Percentiles rank a stretch among this genome's conserved stretches.
phyloP scores from a whole-genome alignment of 2,797 vertebrate species.

The Poeciliopsis gracilis region DNA sequence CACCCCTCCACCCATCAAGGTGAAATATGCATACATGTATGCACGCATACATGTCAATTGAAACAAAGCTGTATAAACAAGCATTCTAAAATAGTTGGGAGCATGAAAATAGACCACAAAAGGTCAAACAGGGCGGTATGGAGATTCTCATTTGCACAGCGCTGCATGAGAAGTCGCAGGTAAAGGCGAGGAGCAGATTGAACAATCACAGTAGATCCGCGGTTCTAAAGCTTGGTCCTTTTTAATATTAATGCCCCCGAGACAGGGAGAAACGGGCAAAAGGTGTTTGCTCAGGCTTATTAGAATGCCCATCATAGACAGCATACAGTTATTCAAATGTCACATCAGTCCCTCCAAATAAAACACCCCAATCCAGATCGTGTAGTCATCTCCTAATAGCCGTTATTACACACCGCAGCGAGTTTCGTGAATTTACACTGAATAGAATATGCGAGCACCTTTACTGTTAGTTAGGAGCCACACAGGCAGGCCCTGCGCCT shows the following conservation, averaged over 20 bases:
- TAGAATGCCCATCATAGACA: conserved; percentile 77
- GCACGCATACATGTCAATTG: conserved; percentile 65
- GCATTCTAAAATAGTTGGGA: conserved; percentile 75
- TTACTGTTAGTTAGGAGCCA: conserved; percentile 29
- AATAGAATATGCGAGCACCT: conserved; percentile 31
- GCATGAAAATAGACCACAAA: conserved; percentile 73
- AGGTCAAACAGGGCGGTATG: conserved; percentile 75
- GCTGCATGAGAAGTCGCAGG: conserved; percentile 58
- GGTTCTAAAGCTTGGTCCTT: conserved; percentile 71
- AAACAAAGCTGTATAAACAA: conserved; percentile 80
- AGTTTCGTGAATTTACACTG: conserved; percentile 52
- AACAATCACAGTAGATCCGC: conserved; percentile 55
- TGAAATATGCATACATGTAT: conserved; percentile 83
- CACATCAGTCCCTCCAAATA: conserved; percentile 77
- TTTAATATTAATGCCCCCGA: conserved; percentile 79
- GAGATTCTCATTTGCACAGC: conserved; percentile 76
- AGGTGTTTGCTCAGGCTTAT: conserved; percentile 78
- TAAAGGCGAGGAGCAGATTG: conserved; percentile 57
- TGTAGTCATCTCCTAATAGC: conserved; percentile 74
- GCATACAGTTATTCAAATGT: conserved; percentile 79
- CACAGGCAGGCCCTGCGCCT: conserved; percentile 41
- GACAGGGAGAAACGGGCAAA: conserved; percentile 48
- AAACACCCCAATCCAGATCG: conserved; percentile 72
- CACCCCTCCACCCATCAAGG: conserved; percentile 30
- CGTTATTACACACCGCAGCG: conserved; percentile 67